Base-by-base conservation (phyloP, 2,113 vertebrate species). In the Zosterops lateralis region DNA sequence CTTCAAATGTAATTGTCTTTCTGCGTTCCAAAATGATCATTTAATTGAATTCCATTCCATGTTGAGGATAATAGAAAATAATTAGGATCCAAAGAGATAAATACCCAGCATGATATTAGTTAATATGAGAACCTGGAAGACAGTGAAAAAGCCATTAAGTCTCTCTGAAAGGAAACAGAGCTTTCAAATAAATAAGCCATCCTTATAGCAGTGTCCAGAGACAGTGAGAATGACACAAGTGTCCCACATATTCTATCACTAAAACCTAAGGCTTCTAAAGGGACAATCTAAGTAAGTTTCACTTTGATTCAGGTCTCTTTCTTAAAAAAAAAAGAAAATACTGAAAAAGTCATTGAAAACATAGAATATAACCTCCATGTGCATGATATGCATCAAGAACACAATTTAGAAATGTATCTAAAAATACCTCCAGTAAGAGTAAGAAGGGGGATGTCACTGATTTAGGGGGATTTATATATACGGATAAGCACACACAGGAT, bases 71-170 rank as follows among this genome's bases (percentile, higher is more conserved):
- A 97, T 75, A 98, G 96, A 96, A 96, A 97, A 96, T 80, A 89
- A 93, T 93, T 93, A 97, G 96, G 96, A 85, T 97, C 97, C 97
- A 96, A 96, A 98, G 96, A 97, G 88, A 85, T 94, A 95, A 90
- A 94, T 94, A 97, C 96, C 95, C 97, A 96, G 96, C 95, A 94
- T 96, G 96, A 96, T 77, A 96, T 96, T 95, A 97, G 97, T 92
- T 92, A 98, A 95, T 96, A 94, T 90, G 97, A 97, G 96, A 97
- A 93, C 97, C 97, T 96, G 96, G 97, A 96, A 96, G 96, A 97
- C 96, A 97, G 96, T 80, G 95, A 95, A 96, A 97, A 96, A 94
- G 97, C 90, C 96, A 89, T 96, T 97, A 89, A 97, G 94, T 97
- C 95, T 91, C 94, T 95, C 91, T 76, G 93, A 90, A 90, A 97